These are phyloP conservation scores for Spodoptera frugiperda DNA, from an alignment of 1,140 invertebrate genomes.

Conservation along the genomic window DNA sequence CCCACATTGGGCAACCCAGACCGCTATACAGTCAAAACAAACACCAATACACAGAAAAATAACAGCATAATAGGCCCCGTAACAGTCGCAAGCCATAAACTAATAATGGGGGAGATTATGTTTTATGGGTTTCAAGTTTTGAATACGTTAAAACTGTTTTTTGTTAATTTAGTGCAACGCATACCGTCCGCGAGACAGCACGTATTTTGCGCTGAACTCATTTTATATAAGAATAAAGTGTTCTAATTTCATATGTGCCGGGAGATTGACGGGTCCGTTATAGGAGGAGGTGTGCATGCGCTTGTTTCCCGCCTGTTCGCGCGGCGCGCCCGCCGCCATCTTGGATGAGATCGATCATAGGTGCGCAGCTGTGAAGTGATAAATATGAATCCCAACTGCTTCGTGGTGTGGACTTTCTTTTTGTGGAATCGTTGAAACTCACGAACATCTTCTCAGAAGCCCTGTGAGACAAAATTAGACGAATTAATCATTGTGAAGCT, in stretches of 20 bases:
- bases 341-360: conserved; percentile 85
- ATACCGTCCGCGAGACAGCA: conserved; percentile 74
- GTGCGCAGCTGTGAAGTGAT: conserved; percentile 83
- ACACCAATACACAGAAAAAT: conserved; percentile 80
- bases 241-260: conserved; percentile 55
- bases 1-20: conserved; percentile 79
- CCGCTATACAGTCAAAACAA: conserved; percentile 84
- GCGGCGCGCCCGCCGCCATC: conserved; percentile 77
- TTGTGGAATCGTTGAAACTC: conserved; percentile 53
- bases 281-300: conserved; percentile 71
- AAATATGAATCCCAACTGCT: conserved; percentile 63
- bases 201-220: conserved; percentile 60
- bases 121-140: conserved; percentile 84
- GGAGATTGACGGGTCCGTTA: conserved; percentile 67
- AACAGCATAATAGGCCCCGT: conserved; percentile 80
- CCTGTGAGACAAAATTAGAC: conserved; percentile 45
- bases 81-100: conserved; percentile 84
- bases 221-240: conserved; percentile 40
- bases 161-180: conserved; percentile 77
- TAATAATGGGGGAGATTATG: conserved; percentile 86
- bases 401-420: conserved; percentile 64
- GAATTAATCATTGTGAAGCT: conserved; percentile 39
- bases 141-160: conserved; percentile 77
- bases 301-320: conserved; percentile 71
- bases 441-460: conserved; percentile 43